These are phyloP conservation scores for Harpalus rubripes DNA, from an alignment of 2,888 invertebrate genomes.

Conservation along the genomic window DNA sequence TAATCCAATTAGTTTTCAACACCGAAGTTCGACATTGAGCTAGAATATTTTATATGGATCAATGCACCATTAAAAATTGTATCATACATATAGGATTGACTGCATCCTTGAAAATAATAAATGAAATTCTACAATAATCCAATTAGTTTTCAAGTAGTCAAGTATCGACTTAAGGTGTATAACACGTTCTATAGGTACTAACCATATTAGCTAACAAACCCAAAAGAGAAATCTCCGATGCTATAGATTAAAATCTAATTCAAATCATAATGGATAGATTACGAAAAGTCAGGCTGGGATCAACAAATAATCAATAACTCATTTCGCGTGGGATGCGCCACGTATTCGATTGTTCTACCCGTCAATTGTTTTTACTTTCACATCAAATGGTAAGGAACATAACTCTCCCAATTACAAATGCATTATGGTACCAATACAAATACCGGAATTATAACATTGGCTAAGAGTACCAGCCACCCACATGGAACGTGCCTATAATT, in stretches of 20 bases:
- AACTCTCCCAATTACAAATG: conserved; percentile 42
- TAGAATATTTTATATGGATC: no score
- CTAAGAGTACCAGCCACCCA: conserved; percentile 52
- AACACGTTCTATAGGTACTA: neutral
- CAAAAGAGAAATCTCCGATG: conserved; percentile 24
- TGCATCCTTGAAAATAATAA: neutral
- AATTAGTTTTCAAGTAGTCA: neutral
- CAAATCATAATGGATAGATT: conserved; percentile 48
- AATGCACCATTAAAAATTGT: neutral
- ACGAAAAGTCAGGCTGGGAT: conserved; percentile 44
- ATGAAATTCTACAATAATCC: neutral
- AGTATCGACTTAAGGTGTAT: neutral
- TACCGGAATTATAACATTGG: conserved; percentile 49
- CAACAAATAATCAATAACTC: conserved; percentile 45
- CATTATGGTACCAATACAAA: conserved; percentile 26
- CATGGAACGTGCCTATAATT: conserved; percentile 53
- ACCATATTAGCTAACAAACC: neutral
- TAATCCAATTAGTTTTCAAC: neutral
- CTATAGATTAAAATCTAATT: conserved; percentile 46
- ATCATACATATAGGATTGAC: neutral
- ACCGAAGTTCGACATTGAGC: no score
- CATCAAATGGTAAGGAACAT: conserved; percentile 52
- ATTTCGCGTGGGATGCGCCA: conserved; percentile 41
- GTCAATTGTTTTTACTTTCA: conserved; percentile 53
- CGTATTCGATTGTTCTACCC: conserved; percentile 47